Percentiles rank a stretch among this genome's conserved stretches.
These are phyloP conservation scores for Brachyhypopomus gauderio DNA, from an alignment of 2,113 vertebrate genomes.

Conservation along the genomic window DNA sequence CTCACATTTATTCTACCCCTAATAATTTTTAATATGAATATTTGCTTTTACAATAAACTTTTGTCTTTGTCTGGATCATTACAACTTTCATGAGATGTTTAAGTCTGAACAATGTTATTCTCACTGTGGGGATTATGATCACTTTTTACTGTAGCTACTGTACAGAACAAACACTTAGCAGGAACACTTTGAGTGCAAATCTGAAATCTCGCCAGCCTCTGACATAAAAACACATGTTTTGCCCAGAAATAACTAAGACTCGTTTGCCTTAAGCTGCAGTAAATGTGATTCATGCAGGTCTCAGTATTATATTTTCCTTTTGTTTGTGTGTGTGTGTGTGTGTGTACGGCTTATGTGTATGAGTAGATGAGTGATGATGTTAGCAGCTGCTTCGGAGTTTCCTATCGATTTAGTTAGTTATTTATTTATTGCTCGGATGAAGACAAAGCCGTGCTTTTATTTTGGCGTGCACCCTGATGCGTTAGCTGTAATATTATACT, in stretches of 20 bases:
- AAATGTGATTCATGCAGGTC: no score
- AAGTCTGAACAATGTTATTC: no score
- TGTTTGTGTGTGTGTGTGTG: background rate
- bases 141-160: no score
- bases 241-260: no score
- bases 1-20: background rate
- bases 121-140: no score
- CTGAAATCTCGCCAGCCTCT: no score
- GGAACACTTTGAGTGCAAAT: no score
- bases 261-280: no score
- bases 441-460: slow-evolving; percentile 48
- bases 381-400: slow-evolving; percentile 34
- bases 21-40: background rate
- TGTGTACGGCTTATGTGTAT: background rate
- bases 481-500: slow-evolving; percentile 32
- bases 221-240: no score
- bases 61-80: slow-evolving; percentile 8
- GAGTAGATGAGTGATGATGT: slow-evolving; percentile 27
- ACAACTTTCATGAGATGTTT: background rate
- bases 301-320: no score
- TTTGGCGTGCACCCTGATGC: slow-evolving; percentile 10
- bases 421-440: slow-evolving; percentile 15
- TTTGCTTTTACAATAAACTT: slow-evolving; percentile 36
- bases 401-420: background rate
- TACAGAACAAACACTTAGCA: no score